Evolutionary conservation across 2,113 vertebrate genomes (phyloP), one percentile per base, ranked within the genome.

Genomic region (Xerus inauris): DNA sequence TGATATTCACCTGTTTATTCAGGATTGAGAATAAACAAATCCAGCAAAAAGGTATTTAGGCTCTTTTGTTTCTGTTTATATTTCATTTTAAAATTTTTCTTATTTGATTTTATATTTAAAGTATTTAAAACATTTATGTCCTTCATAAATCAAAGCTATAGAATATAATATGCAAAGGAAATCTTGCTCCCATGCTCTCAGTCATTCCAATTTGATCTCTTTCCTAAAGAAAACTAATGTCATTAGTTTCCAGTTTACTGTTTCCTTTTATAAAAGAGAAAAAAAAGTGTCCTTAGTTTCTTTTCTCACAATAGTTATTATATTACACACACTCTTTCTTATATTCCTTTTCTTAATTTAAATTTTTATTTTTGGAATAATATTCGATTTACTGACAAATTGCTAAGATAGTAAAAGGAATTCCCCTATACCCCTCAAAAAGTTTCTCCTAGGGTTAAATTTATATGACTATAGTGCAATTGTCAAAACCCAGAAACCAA

Each of bases 321-420:
- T 51, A 45, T 45, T 87, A 22, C 11, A 45, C 62, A 28, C 5
- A 54, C 10, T 75, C 11, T 32, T 94, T 91, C 40, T 10, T 12
- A 87, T 1, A 42, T 80, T 54, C 42, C 0, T 65, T 73, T 89
- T 65, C 8, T 13, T 13, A 86, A 72, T 42, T 80, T 22, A 75
- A 85, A 51, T 38, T 80, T 87, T 77, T n/a, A 80, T 32, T 91
- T 93, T 81, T 69, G 47, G 51, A 73, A n/a, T 69, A 87, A 71
- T 45, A 7, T 16, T 83, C 72, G 16, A 69, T 62, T 51, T 93
- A 42, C 22, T 32, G 26, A 69, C 64, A 32, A 72, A 8, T 49
- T 85, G 49, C 12, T 67, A 80, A 88, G 16, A 47, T 30, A 42
- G 19, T 47, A 32, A 59, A 45, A 17, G 10, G 40, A 10, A 10